Percentiles rank a stretch among this genome's conserved stretches.
These are phyloP conservation scores for Stylophora pistillata DNA, from an alignment of 64 coral and sea anemone genomes.

Conservation along the genomic window DNA sequence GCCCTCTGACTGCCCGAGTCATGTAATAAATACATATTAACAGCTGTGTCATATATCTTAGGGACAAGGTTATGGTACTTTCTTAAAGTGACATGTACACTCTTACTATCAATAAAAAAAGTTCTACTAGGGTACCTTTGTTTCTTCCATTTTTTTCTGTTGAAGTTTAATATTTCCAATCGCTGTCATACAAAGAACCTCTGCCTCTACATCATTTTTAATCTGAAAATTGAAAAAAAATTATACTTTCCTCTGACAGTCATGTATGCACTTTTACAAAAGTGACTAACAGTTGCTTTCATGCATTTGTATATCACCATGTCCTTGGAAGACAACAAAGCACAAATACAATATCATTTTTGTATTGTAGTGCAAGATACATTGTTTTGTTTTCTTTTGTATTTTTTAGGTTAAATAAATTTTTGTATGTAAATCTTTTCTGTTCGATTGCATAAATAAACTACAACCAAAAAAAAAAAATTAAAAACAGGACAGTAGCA, in stretches of 20 bases:
- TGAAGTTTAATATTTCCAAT: conserved; percentile 94
- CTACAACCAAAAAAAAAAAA: no score
- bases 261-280: not conserved
- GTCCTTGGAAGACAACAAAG: no score
- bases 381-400: no score
- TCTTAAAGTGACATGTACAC: no score
- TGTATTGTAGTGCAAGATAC: no score
- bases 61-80: no score
- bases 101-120: not conserved
- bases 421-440: no score
- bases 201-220: conserved; percentile 76
- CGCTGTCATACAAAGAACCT: conserved; percentile 91
- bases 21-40: not conserved
- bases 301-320: not conserved
- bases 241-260: not conserved
- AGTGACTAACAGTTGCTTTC: not conserved
- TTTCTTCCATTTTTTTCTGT: conserved; percentile 82
- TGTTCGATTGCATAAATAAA: no score
- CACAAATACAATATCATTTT: no score
- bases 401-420: no score
- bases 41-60: not conserved
- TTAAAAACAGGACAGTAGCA: no score
- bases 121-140: conserved; percentile 61
- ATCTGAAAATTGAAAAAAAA: conserved; percentile 62
- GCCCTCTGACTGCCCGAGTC: no score